Conservation (phyloP, 2,113 vertebrate species). For the Junco hyemalis region DNA sequence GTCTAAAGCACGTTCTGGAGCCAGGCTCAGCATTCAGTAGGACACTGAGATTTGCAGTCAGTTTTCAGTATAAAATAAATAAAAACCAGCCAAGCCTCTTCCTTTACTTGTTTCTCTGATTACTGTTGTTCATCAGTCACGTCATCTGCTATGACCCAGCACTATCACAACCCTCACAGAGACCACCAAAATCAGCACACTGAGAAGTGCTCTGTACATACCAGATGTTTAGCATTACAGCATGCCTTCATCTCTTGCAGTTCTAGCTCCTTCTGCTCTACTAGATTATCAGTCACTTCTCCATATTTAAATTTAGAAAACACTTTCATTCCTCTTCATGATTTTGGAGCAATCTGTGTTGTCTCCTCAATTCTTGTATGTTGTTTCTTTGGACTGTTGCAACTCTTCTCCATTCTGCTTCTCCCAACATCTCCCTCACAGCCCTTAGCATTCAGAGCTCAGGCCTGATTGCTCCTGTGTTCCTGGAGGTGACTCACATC, state of each 20-base stretch:
- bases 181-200: not conserved
- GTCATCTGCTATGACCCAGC: not conserved
- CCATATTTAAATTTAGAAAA: accelerated
- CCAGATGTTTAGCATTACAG: not conserved
- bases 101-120: not conserved
- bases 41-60: not conserved
- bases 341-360: not conserved
- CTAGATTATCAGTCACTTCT: not conserved
- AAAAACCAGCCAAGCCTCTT: not conserved
- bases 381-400: not conserved
- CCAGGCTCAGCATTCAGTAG: not conserved
- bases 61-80: not conserved
- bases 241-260: not conserved
- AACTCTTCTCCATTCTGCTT: not conserved
- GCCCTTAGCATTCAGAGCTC: not conserved
- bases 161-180: not conserved
- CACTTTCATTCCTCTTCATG: not conserved
- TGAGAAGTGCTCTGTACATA: not conserved
- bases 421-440: not conserved
- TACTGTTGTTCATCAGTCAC: not conserved
- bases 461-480: not conserved
- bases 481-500: not conserved
- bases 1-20: not conserved
- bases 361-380: not conserved
- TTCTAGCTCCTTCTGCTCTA: not conserved